Evolutionary conservation across 2,888 invertebrate species (phyloP).

Genomic region (Noctua janthina): DNA sequence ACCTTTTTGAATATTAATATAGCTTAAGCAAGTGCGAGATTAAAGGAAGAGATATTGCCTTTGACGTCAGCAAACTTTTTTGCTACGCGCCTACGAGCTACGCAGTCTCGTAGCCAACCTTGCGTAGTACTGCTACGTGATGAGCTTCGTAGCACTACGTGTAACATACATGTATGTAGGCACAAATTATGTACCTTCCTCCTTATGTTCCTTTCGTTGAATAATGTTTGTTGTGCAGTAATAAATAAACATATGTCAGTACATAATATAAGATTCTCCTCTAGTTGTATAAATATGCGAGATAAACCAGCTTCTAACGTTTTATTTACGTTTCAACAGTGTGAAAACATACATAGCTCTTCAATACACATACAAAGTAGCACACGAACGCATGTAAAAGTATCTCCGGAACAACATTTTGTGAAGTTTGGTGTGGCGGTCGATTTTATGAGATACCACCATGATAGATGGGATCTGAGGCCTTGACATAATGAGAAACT

Average conservation of each 20-base stretch:
- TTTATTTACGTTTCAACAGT: conserved; percentile 5
- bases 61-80: conserved; percentile 35
- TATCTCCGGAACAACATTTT: conserved; percentile 31
- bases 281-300: neutral
- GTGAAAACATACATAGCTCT: conserved; percentile 8
- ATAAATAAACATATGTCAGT: neutral
- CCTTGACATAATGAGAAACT: conserved; percentile 51
- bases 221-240: neutral
- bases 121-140: conserved; percentile 58
- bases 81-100: conserved; percentile 61
- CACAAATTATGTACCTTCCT: neutral
- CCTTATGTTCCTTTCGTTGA: neutral
- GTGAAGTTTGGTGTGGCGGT: conserved; percentile 41
- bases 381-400: conserved; percentile 11
- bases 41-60: conserved; percentile 33
- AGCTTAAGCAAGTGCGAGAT: conserved; percentile 10
- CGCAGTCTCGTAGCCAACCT: conserved; percentile 52
- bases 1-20: conserved; percentile 18
- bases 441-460: conserved; percentile 53
- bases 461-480: conserved; percentile 50
- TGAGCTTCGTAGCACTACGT: conserved; percentile 41
- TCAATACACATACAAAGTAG: conserved; percentile 13
- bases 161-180: conserved; percentile 3
- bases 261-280: neutral
- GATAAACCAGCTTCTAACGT: conserved; percentile 8